Base-by-base conservation (phyloP, 2,888 invertebrate genomes). In the Seira musarum region DNA sequence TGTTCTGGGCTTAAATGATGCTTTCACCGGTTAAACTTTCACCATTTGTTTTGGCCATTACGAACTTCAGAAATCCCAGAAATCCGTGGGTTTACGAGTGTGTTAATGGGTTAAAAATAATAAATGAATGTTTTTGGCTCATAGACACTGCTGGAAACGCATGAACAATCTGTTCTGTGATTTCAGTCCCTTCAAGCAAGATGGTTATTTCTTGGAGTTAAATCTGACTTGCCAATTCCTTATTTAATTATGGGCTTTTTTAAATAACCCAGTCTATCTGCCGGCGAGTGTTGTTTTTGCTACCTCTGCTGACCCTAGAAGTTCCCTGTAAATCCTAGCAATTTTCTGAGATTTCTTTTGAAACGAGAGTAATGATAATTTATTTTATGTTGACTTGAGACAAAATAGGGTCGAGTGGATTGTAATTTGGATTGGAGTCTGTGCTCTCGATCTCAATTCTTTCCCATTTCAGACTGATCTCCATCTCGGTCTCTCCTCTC, bases 401-500 rank as follows among this genome's bases (percentile, higher is more conserved):
- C n/a, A n/a, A 17, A 69, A 69, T 57, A 69, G 69, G 69, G 69
- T 69, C 69, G 69, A 57, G 57, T 17, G 3, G 19, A 57, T 46
- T 46, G 46, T 46, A 10, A 46, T 6, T 46, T 46, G 46, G 13
- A 13, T 46, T 46, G 46, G 13, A 46, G n/a, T 57, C 57, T n/a
- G 57, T 17, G 57, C 57, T 57, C 40, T 40, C 40, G 40, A n/a
- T n/a, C n/a, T n/a, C n/a, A n/a, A n/a, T n/a, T 40, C 13, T 40
- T 40, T 40, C 13, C 13, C 13, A 40, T 40, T 40, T 40, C 6
- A 40, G 40, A 40, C 40, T 40, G 8, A 57, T 57, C 46, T 46
- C 46, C 46, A 46, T n/a, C 69, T 69, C 69, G 25, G 22, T 71
- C 61, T 63, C 21, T 53, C 69, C 15, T 71, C 79, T 79, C 79